phyloP scores from a whole-genome alignment of 2,113 vertebrate genomes.

The Scomber colias region DNA sequence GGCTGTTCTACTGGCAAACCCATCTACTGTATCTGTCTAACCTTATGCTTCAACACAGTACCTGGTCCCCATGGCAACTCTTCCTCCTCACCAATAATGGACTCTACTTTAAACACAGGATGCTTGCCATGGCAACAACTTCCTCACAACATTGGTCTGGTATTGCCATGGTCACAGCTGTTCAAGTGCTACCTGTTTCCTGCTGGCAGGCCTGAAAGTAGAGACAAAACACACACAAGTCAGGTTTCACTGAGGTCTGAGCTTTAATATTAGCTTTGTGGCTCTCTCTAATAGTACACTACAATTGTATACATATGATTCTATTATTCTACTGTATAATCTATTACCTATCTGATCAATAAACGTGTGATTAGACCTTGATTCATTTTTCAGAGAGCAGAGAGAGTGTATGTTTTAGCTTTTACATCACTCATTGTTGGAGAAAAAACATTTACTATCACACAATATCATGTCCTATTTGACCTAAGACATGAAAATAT shows the following conservation, averaged over 20 bases:
- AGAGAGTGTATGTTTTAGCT: too few species aligned
- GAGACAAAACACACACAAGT: conserved; percentile 8
- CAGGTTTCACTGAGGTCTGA: neutral
- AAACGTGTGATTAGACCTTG: too few species aligned
- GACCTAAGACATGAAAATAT: too few species aligned
- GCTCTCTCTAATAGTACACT: neutral
- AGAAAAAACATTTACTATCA: too few species aligned
- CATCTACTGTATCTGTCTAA: conserved; percentile 8
- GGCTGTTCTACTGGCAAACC: neutral
- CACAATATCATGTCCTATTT: too few species aligned
- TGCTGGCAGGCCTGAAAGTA: conserved; percentile 17
- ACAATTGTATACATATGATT: neutral
- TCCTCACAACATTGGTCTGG: conserved; percentile 15
- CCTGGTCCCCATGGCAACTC: conserved; percentile 74
- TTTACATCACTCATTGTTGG: too few species aligned
- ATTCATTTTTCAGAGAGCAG: too few species aligned
- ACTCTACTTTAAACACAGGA: conserved; percentile 42
- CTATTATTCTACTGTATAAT: too few species aligned
- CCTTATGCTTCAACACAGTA: conserved; percentile 16
- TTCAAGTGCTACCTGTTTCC: conserved; percentile 18
- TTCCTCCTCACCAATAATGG: conserved; percentile 42
- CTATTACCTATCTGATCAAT: too few species aligned
- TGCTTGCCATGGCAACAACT: conserved; percentile 54
- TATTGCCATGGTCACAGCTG: conserved; percentile 32
- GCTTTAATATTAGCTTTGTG: neutral